Base-by-base conservation (phyloP, 2,113 vertebrate genomes). In the Clarias magur region DNA sequence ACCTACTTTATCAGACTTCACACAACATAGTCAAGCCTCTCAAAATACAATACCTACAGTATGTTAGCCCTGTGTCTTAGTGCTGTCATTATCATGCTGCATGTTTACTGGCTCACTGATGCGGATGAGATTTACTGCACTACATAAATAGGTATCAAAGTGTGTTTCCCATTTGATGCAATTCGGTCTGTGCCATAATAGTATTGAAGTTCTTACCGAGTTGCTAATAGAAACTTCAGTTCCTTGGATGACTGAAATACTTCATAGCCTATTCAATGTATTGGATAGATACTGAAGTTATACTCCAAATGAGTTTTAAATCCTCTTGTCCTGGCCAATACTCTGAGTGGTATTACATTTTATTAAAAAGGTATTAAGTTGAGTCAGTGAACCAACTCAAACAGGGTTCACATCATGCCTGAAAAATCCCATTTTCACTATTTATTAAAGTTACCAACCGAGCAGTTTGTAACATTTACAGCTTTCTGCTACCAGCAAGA, bases 361-460 rank as follows among this genome's bases (percentile, higher is more conserved):
- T 27, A 30, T 80, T 80, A 60, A 60, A 80, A 79, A 60, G 7
- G 17, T 38, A 80, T 62, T 80, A 60, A 80, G 60, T 80, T 80
- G 76, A 62, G 79, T 57, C 63, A 62, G 10, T 60, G 16, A 75
- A 73, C 85, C n/a, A 82, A 82, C 30, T 23, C 21, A 75, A 87
- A 62, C 62, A 70, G 70, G 4, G 56, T 80, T 80, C 56, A 60
- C 30, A 80, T 38, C 79, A 60, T 60, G 56, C 79, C 79, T 80
- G 79, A 38, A 38, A 80, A 38, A 59, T 30, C n/a, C n/a, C 25
- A 80, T 2, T 12, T 19, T 19, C 38, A 19, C 9, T 60, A 30
- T 79, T 60, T 57, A 60, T 80, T 25, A 19, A 56, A 60, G 56
- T 59, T 62, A 80, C 79, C 60, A 80, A 80, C 27, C 23, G 17